A percentile compares a stretch with the other conserved stretches of the same genome.
phyloP scores from a whole-genome alignment of 2,113 vertebrate genomes.

The Leucopternis melanops region DNA sequence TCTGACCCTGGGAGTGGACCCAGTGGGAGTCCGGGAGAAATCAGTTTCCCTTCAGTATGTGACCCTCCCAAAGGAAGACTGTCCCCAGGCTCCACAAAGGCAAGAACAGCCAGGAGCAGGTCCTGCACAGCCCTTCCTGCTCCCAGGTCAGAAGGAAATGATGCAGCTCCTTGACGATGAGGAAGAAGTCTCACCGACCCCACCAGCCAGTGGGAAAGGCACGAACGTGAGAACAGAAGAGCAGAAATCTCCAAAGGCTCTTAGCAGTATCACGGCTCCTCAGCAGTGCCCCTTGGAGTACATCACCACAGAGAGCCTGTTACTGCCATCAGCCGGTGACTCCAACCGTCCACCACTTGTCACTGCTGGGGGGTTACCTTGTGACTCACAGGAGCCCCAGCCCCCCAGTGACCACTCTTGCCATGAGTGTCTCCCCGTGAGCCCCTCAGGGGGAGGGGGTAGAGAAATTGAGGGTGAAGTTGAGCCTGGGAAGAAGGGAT shows the following conservation, averaged over 20 bases:
- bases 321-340: neutral
- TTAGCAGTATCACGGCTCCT: neutral
- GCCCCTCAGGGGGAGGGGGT: no score
- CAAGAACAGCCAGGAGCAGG: neutral
- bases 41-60: slow-evolving; percentile 41
- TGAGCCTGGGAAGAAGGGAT: no score
- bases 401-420: no score
- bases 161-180: neutral
- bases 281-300: slow-evolving; percentile 13
- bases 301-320: neutral
- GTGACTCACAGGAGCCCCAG: no score
- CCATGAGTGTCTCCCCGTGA: no score
- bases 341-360: no score
- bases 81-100: neutral
- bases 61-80: slow-evolving; percentile 32
- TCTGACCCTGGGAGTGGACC: neutral
- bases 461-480: no score
- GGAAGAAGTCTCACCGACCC: neutral
- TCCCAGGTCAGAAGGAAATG: neutral
- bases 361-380: no score
- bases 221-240: neutral
- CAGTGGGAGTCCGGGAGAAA: neutral
- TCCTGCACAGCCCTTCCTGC: neutral
- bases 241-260: neutral
- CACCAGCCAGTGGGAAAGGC: neutral